Evolutionary conservation across 2,888 invertebrate genomes (phyloP), one percentile per base, ranked within the genome.

Genomic region (Coenonympha glycerion): DNA sequence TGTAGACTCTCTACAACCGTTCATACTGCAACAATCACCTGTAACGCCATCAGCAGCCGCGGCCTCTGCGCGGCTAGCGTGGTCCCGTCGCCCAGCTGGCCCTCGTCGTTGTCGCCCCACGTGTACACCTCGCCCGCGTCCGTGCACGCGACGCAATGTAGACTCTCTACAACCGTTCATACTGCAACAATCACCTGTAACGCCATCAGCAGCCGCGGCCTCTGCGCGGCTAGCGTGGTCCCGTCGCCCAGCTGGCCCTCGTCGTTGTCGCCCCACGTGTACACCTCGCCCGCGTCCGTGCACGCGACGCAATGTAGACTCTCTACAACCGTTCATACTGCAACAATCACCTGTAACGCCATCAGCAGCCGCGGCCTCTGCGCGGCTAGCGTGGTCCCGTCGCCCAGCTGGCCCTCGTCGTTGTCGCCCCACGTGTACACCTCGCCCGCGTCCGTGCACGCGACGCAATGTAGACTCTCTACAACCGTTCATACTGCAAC

Each of bases 71-170:
- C 95, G 1, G 98, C 97, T 58, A 94, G 93, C 0, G 97, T 96
- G 0, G 96, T 96, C 0, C 97, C 97, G 76, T 98, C 98, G 0
- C 98, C 98, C 1, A 98, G 85, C 66, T 98, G 98, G 0, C 98
- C 98, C 71, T 98, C 98, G 68, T 98, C 98, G 71, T 98, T 98
- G 76, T 98, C 98, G 6, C 98, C 98, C 98, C 98, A 98, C 0
- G 97, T 97, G 78, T 92, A 98, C 1, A 98, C 97, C 73, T 98
- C 97, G 8, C 98, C 97, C 59, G 91, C 89, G 69, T 98, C 97
- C 3, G 95, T 95, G 72, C 97, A 97, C 9, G 96, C 97, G 3
- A 98, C 96, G 78, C 98, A 98, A 72, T 98, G 98, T 40, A 98
- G 88, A 30, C 97, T 97, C 0, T 95, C 92, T 89, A 62, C 59